Base-by-base conservation (phyloP, 2,113 vertebrate species). In the Psilopogon haemacephalus region DNA sequence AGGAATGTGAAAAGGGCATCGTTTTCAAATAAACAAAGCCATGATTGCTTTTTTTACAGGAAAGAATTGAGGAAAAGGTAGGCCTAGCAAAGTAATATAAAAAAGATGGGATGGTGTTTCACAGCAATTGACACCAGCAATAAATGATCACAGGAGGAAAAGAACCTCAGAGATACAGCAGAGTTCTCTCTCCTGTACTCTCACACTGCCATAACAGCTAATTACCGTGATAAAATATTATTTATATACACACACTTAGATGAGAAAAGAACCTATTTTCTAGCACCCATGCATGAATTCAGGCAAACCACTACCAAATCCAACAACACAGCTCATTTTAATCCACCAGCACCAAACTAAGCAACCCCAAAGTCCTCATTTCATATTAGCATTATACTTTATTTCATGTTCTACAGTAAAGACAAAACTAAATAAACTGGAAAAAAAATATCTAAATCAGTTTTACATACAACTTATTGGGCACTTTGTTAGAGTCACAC, bases 21-120 rank as follows among this genome's bases (percentile, higher is more conserved):
- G 90, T 60, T 86, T 92, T 84, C 84, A 88, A 84, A 84, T 59
- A 75, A 88, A 88, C 54, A 90, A 68, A 92, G 67, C 44, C 2
- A 6, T 70, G 73, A 63, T 68, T 73, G 63, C 4, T 76, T 76
- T 17, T 6, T 56, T 18, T 3, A 37, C 14, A 42, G 37, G 35
- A 44, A 72, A 48, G 55, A 85, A 70, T 3, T 48, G 73, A 92
- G 44, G n/a, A 37, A 75, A 86, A 90, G 17, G 21, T 58, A 72
- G 35, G 24, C 37, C 28, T 84, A 88, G 79, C 15, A 68, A 21
- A 74, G 48, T 24, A 55, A 80, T 55, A 70, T 0, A 37, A n/a
- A 19, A 67, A 67, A 90, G 76, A 86, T 54, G 56, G 65, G 86
- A 79, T 90, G 0, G 0, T 42, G 77, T 90, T 90, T 84, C 70